phyloP scores from a whole-genome alignment of 2,888 invertebrate species.

The Oscheius onirici region DNA sequence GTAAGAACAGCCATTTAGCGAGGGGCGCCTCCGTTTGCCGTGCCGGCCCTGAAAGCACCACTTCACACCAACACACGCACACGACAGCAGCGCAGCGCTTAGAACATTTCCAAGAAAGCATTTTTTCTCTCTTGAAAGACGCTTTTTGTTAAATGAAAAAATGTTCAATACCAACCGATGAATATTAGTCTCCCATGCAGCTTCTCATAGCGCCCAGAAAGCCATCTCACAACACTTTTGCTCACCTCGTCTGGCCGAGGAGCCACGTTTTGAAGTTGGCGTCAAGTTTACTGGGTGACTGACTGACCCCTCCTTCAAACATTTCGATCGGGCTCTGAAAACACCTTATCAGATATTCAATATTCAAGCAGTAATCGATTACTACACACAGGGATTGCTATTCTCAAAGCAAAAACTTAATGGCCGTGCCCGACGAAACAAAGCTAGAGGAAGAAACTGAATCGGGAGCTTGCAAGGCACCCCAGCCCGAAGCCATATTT shows the following conservation, averaged over 20 bases:
- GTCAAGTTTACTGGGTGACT: constrained; percentile 71
- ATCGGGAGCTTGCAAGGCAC: neutral
- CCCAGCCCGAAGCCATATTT: neutral
- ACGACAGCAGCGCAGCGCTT: constrained; percentile 21
- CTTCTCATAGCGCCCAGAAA: constrained; percentile 8
- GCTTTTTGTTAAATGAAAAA: neutral
- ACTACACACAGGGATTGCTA: constrained; percentile 30
- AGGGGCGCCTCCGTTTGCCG: constrained; percentile 52
- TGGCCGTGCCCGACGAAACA: constrained; percentile 29
- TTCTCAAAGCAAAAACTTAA: constrained; percentile 24
- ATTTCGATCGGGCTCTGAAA: constrained; percentile 71
- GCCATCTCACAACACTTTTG: constrained; percentile 19
- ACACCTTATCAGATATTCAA: neutral
- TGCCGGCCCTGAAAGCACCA: constrained; percentile 52
- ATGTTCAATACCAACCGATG: neutral
- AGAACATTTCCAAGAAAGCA: neutral
- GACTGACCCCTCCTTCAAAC: constrained; percentile 71
- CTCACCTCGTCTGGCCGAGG: constrained; percentile 69
- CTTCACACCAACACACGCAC: constrained; percentile 40
- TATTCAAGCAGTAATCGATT: neutral
- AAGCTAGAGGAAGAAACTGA: constrained; percentile 11
- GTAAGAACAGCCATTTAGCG: constrained; percentile 52
- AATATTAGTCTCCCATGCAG: constrained; percentile 27
- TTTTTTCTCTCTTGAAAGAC: neutral
- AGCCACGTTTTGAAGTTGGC: constrained; percentile 72